Evolutionary conservation across 2,888 invertebrate species (phyloP), one percentile per base, ranked within the genome.

Genomic region (Ormyrus pomaceus): DNA sequence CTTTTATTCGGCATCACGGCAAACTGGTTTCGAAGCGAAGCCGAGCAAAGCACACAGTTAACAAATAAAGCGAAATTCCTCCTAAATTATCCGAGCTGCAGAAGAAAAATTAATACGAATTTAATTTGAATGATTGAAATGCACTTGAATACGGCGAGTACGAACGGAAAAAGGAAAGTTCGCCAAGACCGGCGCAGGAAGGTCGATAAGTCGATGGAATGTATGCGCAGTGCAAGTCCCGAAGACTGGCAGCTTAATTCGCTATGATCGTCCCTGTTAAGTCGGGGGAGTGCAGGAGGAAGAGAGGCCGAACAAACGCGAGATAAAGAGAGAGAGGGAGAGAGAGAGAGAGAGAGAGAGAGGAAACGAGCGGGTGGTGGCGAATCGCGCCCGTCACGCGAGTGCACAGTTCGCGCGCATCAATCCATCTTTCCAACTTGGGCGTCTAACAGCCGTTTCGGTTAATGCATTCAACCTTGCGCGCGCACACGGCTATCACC

Each of bases 391-490:
- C 82, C 85, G 85, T 86, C 88, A 88, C 88, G 88, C 87, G 85
- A 88, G 85, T 85, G 85, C 85, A 84, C 83, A 84, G 62, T 58
- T 48, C 48, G 65, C 50, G 85, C 87, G 86, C 88, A 88, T 89
- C 89, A 88, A 89, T 89, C 88, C 86, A 87, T 88, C 88, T 88
- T 87, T 86, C 85, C 83, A 62, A 86, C 84, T 85, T 85, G 85
- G 86, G 85, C 86, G 84, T 86, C 87, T 87, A 88, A 88, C 89
- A 88, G 87, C 86, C 86, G 87, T 87, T 89, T 87, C 86, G 85
- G 88, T 88, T 87, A 88, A 88, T 87, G 88, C 86, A 88, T 88
- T 87, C 86, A 87, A 84, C 84, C 85, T 83, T 83, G 81, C 80
- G 81, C 77, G 58, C 81, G 75, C 80, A 69, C 77, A 48, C 69